Conservation (phyloP, 2,797 vertebrate species). For the Todus mexicanus region DNA sequence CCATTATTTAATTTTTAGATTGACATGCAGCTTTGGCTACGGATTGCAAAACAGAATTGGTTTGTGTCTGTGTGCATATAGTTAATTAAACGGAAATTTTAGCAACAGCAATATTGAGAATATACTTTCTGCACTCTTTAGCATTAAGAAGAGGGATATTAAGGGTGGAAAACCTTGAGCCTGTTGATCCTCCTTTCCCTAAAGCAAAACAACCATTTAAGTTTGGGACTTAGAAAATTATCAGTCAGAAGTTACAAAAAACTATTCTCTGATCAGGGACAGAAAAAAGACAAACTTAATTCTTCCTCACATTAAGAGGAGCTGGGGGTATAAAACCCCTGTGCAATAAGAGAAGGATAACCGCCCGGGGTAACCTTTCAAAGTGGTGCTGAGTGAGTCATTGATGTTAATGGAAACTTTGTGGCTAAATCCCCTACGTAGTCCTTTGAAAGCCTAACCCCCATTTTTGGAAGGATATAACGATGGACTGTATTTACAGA, state of each 20-base stretch:
- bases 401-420: conserved; percentile 11
- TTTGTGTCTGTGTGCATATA: background rate
- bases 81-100: conserved; percentile 26
- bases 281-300: conserved; percentile 40
- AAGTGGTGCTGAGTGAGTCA: conserved; percentile 18
- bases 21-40: conserved; percentile 32
- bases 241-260: conserved; percentile 28
- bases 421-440: background rate
- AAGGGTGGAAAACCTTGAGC: conserved; percentile 43
- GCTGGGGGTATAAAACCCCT: background rate
- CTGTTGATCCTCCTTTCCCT: conserved; percentile 67
- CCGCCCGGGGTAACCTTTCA: conserved; percentile 1
- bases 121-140: background rate
- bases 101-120: background rate
- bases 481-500: background rate
- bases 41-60: background rate
- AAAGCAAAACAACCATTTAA: conserved; percentile 61
- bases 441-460: conserved; percentile 9
- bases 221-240: conserved; percentile 49
- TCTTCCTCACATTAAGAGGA: conserved; percentile 2
- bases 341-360: background rate
- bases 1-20: conserved; percentile 57
- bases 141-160: conserved; percentile 11
- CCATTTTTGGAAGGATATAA: background rate
- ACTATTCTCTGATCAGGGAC: conserved; percentile 25